phyloP scores from a whole-genome alignment of 2,113 vertebrate species.

The Pollachius pollachius region DNA sequence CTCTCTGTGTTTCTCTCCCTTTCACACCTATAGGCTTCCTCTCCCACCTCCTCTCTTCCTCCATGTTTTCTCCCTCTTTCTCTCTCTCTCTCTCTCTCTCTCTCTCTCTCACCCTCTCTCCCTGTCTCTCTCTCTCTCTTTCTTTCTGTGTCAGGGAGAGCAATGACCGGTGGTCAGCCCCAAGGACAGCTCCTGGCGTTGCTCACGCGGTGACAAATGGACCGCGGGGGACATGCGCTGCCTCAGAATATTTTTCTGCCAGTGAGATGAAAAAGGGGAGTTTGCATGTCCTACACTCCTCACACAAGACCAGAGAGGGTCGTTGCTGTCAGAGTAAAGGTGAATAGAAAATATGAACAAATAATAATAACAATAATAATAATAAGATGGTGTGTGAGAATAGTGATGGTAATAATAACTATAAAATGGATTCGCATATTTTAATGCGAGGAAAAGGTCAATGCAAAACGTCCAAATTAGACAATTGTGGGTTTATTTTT shows the following conservation, averaged over 20 bases:
- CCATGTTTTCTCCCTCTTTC: neutral
- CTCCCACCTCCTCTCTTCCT: too few relatives aligned
- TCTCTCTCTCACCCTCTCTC: too few relatives aligned
- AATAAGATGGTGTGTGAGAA: too few relatives aligned
- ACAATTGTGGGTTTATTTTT: too few relatives aligned
- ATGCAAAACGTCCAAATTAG: too few relatives aligned
- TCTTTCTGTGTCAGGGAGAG: constrained; percentile 62
- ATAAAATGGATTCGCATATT: neutral
- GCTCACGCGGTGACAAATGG: constrained; percentile 72
- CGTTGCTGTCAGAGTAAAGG: constrained; percentile 37
- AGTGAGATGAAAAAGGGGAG: constrained; percentile 62
- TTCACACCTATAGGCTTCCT: too few relatives aligned
- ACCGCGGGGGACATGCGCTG: constrained; percentile 64
- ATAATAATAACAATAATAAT: too few relatives aligned
- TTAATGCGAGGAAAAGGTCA: neutral
- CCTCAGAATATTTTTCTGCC: constrained; percentile 51
- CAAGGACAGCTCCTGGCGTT: constrained; percentile 72
- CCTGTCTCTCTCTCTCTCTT: constrained; percentile 10
- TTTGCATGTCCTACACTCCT: constrained; percentile 51
- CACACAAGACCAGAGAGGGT: constrained; percentile 45
- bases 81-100: constrained; percentile 5
- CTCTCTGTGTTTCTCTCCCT: too few relatives aligned
- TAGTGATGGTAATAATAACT: neutral
- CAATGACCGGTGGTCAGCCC: constrained; percentile 73
- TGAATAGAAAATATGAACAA: neutral